Base-by-base conservation (phyloP, 2,797 vertebrate species). In the Sternarchorhynchus goeldii region DNA sequence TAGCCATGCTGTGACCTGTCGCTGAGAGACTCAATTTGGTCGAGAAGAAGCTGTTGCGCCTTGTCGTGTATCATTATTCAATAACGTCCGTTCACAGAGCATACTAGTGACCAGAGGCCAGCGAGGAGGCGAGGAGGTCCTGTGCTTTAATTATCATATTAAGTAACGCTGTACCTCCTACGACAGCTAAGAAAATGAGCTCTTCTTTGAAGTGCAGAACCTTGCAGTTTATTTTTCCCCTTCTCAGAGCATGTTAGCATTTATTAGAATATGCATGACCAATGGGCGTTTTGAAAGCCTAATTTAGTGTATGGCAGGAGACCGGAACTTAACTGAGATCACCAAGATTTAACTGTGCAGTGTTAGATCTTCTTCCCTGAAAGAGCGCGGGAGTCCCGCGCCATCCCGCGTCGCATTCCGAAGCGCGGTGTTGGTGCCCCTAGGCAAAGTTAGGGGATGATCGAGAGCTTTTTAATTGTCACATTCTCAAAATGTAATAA, bases 381-480 rank as follows among this genome's bases (percentile, higher is more conserved):
- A 36, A 50, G 66, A 25, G 53, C 25, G n/a, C 31, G 20, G 60
- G 34, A 57, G 21, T 18, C 75, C 29, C 75, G 67, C 73, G 72
- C 75, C 72, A 77, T 76, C 5, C 74, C 34, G 29, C 58, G 77
- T 74, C 76, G 39, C 76, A 57, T 82, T 64, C 79, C 74, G 50
- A 64, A 56, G 21, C 67, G 63, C 59, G 70, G 74, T 79, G 71
- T 74, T 79, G 77, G 78, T 81, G 77, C 82, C 84, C 72, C 17
- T 76, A 83, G 78, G 85, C 79, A 82, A 84, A 81, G 70, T 78
- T 85, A 75, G 25, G 76, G 88, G 84, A 84, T 90, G 90, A 92
- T 90, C 87, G 90, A 92, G 88, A 85, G 88, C 86, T 91, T 91
- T 93, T 92, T 92, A 92, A 92, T 90, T 92, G 92, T 91, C 91